Base-by-base conservation (phyloP, 2,113 vertebrate species). In the Hypomesus transpacificus region DNA sequence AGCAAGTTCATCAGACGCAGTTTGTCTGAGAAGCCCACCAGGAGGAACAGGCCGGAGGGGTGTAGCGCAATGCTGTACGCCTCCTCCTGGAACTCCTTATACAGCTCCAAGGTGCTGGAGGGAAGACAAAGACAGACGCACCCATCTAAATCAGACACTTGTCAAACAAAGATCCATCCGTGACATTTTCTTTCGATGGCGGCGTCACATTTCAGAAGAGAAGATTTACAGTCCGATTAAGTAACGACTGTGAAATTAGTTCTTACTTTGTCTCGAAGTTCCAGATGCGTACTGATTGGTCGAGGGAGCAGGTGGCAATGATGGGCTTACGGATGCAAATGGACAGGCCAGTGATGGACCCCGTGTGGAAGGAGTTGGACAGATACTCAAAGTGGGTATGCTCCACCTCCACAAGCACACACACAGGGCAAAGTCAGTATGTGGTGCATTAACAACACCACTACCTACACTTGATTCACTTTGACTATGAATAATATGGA, bases 11-110 rank as follows among this genome's bases (percentile, higher is more conserved):
- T 92, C 67, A 96, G 90, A 24, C 92, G 87, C 1, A 99, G 91
- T 81, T 96, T 98, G 88, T 96, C 94, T 61, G 94, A 90, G 87
- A 99, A 99, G 9, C 96, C 96, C 77, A 94, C 95, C 72, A 97
- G 90, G 68, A 95, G 76, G 71, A 90, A 97, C 70, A 96, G 89
- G 14, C 96, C 97, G 1, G 91, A 92, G 18, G 97, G 96, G 61
- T 99, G 97, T 70, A 99, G 91, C 56, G 95, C 91, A 52, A 99
- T 72, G 1, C 96, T 86, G 77, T 92, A 86, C 0, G 93, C 94
- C 75, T 98, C 94, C 79, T 97, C 95, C 79, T 90, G 93, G 76
- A 94, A 98, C 53, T 95, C 93, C 78, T 95, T 97, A 73, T 81
- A 95, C 24, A 97, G 89, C 79, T 98, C 95, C 82, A 98, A 72